These are phyloP conservation scores for Thermophis baileyi DNA, from an alignment of 2,113 vertebrate species.

Conservation along the genomic window DNA sequence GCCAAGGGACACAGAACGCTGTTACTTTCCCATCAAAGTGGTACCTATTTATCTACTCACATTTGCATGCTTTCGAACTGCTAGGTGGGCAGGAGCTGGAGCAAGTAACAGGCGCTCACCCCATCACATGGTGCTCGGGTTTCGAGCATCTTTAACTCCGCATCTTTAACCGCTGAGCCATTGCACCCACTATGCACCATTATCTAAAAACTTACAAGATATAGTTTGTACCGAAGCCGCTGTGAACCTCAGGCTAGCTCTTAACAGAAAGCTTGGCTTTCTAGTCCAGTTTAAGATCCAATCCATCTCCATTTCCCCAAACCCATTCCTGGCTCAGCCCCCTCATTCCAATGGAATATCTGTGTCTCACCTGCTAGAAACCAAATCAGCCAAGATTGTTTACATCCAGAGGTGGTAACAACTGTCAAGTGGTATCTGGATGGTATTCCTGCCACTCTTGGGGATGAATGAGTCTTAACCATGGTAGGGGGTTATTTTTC, in stretches of 20 bases:
- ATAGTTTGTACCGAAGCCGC: neutral
- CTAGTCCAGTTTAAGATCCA: neutral
- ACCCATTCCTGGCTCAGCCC: neutral
- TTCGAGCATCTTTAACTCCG: neutral
- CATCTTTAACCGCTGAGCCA: neutral
- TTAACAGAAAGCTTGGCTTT: neutral
- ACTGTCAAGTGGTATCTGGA: neutral
- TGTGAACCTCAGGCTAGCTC: neutral
- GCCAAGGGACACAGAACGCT: accelerated
- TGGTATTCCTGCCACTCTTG: neutral
- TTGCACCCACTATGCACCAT: neutral
- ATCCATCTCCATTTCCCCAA: neutral
- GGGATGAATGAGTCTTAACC: neutral
- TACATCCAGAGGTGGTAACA: neutral
- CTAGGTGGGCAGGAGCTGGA: neutral
- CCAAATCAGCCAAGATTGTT: neutral
- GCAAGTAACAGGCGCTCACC: neutral
- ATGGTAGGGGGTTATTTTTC: neutral
- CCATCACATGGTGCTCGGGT: neutral
- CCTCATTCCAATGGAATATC: neutral
- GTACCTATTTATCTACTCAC: neutral
- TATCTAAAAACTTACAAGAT: neutral
- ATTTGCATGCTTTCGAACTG: neutral
- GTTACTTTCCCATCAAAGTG: neutral
- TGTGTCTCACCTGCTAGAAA: neutral